phyloP scores from a whole-genome alignment of 1,140 invertebrate species.

The Aphaenogaster floridana region DNA sequence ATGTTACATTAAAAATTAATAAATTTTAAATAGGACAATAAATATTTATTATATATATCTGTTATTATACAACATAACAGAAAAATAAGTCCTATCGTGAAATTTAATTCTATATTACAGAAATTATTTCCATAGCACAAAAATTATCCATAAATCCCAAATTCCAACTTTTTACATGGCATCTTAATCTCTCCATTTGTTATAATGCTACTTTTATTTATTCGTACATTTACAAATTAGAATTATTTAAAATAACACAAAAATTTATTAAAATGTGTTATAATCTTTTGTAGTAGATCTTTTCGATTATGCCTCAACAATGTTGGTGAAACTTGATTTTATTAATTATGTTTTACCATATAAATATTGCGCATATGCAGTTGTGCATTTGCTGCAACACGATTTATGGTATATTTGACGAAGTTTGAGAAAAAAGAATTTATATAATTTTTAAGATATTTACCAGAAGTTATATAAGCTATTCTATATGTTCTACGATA shows the following conservation, averaged over 20 bases:
- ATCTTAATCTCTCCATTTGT: not conserved
- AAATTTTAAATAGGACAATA: not conserved
- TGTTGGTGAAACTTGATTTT: not conserved
- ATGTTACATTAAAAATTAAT: not conserved
- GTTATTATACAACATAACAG: constrained; percentile 4
- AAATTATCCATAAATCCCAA: constrained; percentile 17
- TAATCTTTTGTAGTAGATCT: not conserved
- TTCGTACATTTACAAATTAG: not conserved
- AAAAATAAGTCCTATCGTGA: not conserved
- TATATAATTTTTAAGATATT: not conserved
- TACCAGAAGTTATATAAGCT: not conserved
- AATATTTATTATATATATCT: constrained; percentile 19
- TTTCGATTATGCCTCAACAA: constrained; percentile 1
- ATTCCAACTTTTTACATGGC: not conserved
- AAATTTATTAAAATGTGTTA: constrained; percentile 3
- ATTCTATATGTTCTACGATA: constrained; percentile 3
- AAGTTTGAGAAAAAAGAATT: not conserved
- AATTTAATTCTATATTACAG: not conserved
- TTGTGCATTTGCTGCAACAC: constrained; percentile 36
- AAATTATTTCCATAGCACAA: constrained; percentile 4
- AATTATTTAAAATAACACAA: not conserved
- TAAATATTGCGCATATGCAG: constrained; percentile 33
- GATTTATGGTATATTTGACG: not conserved
- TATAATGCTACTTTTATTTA: not conserved
- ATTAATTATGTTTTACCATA: constrained; percentile 7